Evolutionary conservation across 1,140 invertebrate species (phyloP).

Genomic region (Drosophila murphyi): DNA sequence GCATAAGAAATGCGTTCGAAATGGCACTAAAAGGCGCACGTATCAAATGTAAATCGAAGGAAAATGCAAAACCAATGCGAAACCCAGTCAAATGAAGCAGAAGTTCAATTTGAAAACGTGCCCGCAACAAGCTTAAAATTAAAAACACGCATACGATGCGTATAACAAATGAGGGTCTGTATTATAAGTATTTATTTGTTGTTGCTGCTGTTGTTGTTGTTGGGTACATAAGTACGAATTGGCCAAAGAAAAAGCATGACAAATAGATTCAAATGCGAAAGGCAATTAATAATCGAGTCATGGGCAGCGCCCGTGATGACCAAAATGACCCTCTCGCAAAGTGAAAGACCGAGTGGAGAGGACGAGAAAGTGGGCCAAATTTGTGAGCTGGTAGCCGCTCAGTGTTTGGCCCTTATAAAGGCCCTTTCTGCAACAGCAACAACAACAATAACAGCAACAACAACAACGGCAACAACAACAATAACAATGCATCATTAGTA

Average conservation of each 20-base stretch:
- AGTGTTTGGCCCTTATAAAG: slow-evolving; percentile 13
- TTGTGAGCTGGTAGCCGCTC: not conserved
- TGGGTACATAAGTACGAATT: slow-evolving; percentile 8
- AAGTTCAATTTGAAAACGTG: slow-evolving; percentile 43
- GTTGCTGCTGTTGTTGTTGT: not conserved
- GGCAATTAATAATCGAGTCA: slow-evolving; percentile 56
- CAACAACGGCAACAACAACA: slow-evolving; percentile 17
- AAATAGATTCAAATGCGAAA: slow-evolving; percentile 47
- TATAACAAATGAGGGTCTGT: slow-evolving; percentile 40
- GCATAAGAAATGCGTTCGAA: slow-evolving; percentile 36
- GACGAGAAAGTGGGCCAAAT: not conserved
- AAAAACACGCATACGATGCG: slow-evolving; percentile 45
- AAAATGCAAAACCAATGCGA: slow-evolving; percentile 18
- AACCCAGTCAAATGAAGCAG: slow-evolving; percentile 31
- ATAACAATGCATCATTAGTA: slow-evolving; percentile 45
- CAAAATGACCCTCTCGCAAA: slow-evolving; percentile 8
- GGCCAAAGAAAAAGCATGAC: slow-evolving; percentile 38
- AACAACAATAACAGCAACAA: slow-evolving; percentile 14
- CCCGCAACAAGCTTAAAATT: slow-evolving; percentile 25
- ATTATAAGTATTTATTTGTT: not conserved
- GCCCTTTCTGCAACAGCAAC: slow-evolving; percentile 7
- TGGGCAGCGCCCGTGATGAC: slow-evolving; percentile 7
- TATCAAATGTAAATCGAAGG: slow-evolving; percentile 36
- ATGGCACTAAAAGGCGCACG: slow-evolving; percentile 36
- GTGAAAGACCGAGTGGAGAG: not conserved